Evolutionary conservation across 2,113 vertebrate genomes (phyloP), one percentile per base, ranked within the genome.

Genomic region (Herpetotheres cachinnans): DNA sequence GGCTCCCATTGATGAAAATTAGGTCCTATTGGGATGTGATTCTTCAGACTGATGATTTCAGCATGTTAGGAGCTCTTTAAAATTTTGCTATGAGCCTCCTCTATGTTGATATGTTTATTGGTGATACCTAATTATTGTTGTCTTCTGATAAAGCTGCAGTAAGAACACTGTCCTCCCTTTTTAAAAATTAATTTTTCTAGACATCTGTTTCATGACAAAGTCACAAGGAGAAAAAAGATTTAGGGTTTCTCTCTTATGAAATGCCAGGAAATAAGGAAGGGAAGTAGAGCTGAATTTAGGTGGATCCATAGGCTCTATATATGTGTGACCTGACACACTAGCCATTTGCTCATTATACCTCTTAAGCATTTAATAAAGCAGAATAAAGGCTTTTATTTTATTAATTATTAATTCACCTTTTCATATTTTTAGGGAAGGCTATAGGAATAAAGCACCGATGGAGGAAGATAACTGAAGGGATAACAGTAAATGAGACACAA

Each of bases 381-480:
- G 96, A 90, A 74, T 38, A 97, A 93, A 97, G 54, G 65, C 86
- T 96, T 95, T 94, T 70, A 82, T 89, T 96, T 93, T 89, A 94
- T 98, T 88, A 97, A 98, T 98, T 97, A 98, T 98, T 98, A 95
- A 98, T 95, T 73, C 18, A 70, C 47, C 66, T 95, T 70, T 96
- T 88, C 93, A 87, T 96, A 96, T 92, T 97, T 96, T 97, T 96
- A 82, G 91, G 89, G 92, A 93, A 90, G 54, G 32, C 30, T 55
- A 50, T 63, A 94, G 86, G 88, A 97, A 93, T 62, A 88, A 94
- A 97, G 81, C 36, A 16, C 5, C 56, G 73, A 92, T 12, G 22
- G 91, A 83, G 62, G 42, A 36, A 76, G 42, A 17, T 30, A 77
- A 83, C 49, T 77, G 82, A 96, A 92, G 40, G 63, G 44, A 61